Evolutionary conservation across 2,888 invertebrate species (phyloP).

Genomic region (Drosophila prolongata): DNA sequence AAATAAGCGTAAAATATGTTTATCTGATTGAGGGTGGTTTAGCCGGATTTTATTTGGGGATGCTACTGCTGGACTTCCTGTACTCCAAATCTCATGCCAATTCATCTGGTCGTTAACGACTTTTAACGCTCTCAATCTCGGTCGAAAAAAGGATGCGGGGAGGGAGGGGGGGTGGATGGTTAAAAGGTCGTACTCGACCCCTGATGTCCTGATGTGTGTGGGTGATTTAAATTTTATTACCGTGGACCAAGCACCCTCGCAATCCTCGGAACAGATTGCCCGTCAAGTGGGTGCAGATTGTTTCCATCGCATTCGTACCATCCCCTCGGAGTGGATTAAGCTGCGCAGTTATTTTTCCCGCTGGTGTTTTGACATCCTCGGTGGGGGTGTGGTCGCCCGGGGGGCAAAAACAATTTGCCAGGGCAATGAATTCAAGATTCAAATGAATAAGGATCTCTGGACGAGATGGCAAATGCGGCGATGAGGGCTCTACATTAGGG

Average conservation of each 20-base stretch:
- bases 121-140: constrained; percentile 45
- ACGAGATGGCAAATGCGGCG: background rate
- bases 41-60: constrained; percentile 36
- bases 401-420: constrained; percentile 48
- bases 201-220: constrained; percentile 47
- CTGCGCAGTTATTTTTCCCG: constrained; percentile 65
- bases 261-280: constrained; percentile 52
- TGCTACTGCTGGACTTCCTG: constrained; percentile 33
- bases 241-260: constrained; percentile 29
- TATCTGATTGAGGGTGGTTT: constrained; percentile 53
- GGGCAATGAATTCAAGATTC: constrained; percentile 53
- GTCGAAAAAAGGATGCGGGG: background rate
- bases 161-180: background rate
- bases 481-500: background rate
- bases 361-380: constrained; percentile 55
- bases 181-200: constrained; percentile 18
- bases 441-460: constrained; percentile 19
- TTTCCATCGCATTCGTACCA: constrained; percentile 25
- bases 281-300: constrained; percentile 73
- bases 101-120: constrained; percentile 65
- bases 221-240: constrained; percentile 82
- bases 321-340: constrained; percentile 58
- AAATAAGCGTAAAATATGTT: constrained; percentile 76
- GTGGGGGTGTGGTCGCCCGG: constrained; percentile 25
- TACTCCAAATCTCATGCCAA: background rate